These are phyloP conservation scores for Syngnathus acus DNA, from an alignment of 2,797 vertebrate genomes.

Conservation along the genomic window DNA sequence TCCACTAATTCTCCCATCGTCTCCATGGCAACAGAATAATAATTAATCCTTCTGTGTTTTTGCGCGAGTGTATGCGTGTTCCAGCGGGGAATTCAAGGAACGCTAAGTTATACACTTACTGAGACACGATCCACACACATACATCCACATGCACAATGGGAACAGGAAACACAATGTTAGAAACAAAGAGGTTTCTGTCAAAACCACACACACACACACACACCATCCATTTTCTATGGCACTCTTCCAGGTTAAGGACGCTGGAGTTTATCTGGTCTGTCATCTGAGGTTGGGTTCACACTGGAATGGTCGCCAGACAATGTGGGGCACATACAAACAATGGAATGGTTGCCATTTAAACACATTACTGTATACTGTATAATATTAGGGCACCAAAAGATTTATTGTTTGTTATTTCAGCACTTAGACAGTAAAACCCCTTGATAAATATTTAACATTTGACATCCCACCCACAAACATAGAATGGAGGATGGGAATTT, in stretches of 20 bases:
- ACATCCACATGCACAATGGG: constrained; percentile 10
- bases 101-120: not conserved
- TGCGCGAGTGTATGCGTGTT: constrained; percentile 12
- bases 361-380: too few relatives aligned
- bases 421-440: too few relatives aligned
- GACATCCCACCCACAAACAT: too few relatives aligned
- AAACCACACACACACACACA: not conserved
- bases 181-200: constrained; percentile 3
- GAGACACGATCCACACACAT: constrained; percentile 3
- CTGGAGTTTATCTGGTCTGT: not conserved
- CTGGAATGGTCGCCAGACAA: not conserved
- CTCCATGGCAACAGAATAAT: constrained; percentile 56
- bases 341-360: not conserved
- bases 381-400: too few relatives aligned
- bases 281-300: not conserved
- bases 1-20: constrained; percentile 53
- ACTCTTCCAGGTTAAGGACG: not conserved
- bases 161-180: constrained; percentile 29
- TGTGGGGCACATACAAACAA: not conserved
- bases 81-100: constrained; percentile 8
- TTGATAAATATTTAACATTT: too few relatives aligned
- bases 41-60: constrained; percentile 44
- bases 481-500: too few relatives aligned
- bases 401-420: too few relatives aligned
- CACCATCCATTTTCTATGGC: not conserved